Base-by-base conservation (phyloP, 2,113 vertebrate genomes). In the Anhinga anhinga region DNA sequence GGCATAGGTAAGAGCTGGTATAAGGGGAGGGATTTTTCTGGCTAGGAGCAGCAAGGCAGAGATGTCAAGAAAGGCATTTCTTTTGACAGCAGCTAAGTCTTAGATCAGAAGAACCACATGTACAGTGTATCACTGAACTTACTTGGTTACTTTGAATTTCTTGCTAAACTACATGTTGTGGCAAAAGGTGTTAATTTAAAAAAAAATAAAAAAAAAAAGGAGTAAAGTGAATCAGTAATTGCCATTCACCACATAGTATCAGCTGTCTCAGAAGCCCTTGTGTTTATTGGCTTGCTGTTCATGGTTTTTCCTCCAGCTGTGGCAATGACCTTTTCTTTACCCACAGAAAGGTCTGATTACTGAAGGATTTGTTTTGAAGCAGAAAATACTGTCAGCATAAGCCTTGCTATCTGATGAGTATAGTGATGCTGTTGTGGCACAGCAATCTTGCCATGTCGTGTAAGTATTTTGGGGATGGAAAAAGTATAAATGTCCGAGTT, bases 331-430 rank as follows among this genome's bases (percentile, higher is more conserved):
- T 91, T 95, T 94, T 72, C 89, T 91, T 76, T 87, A 82, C 23
- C 40, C 40, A 18, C 4, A 5, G 65, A 87, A 88, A 85, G 62
- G 49, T 90, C 56, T 91, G 78, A 93, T 87, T 93, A 47, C 49
- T 70, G 66, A 44, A 85, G 84, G 82, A 90, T 91, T 91, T 93
- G 45, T 95, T 95, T 77, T 95, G 82, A 95, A 91, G 62, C 40
- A 82, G 84, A 65, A 95, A 69, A 67, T 87, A 71, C 40, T 94
- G 56, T 61, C 74, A 49, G 36, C 53, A 5, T 72, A 88, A 87
- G 52, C 58, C 18, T 77, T 96, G 53, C 80, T 88, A 4, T 84
- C 72, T 96, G 89, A n/a, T 93, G 49, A 89, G 90, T 86, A 84
- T 88, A 73, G 80, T 70, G 58, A 86, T 95, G 79, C 40, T 83